Conservation (phyloP, 92 coral and sea anemone species). For the Micromussa lordhowensis region DNA sequence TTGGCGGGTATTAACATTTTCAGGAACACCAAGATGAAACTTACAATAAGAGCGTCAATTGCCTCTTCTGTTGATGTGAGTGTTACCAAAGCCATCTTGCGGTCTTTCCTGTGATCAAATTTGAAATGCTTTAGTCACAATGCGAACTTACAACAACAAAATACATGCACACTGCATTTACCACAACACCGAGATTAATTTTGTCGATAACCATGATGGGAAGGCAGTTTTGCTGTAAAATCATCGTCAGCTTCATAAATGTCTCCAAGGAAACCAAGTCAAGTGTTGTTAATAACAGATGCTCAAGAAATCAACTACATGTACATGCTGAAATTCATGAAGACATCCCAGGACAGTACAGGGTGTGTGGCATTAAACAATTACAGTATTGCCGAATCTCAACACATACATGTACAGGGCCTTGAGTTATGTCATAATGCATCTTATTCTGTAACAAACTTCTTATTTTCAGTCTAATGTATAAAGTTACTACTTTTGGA, state of each 20-base stretch:
- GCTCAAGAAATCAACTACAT: neutral
- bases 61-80: conserved; percentile 94
- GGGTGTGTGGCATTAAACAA: neutral
- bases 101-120: conserved; percentile 74
- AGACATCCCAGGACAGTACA: neutral
- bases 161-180: neutral
- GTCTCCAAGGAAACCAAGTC: no score
- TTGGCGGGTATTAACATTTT: no score
- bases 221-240: no score
- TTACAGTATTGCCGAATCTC: neutral
- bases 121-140: neutral
- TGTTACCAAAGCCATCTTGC: conserved; percentile 89
- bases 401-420: no score
- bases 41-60: conserved; percentile 90
- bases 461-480: no score
- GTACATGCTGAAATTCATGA: neutral
- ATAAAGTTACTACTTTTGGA: no score
- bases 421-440: no score
- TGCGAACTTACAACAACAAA: neutral
- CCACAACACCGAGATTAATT: neutral
- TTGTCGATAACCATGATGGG: no score
- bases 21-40: conserved; percentile 6
- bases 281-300: no score
- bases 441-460: no score
- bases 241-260: no score